Conservation (phyloP, 2,797 vertebrate genomes). For the Fringilla coelebs region DNA sequence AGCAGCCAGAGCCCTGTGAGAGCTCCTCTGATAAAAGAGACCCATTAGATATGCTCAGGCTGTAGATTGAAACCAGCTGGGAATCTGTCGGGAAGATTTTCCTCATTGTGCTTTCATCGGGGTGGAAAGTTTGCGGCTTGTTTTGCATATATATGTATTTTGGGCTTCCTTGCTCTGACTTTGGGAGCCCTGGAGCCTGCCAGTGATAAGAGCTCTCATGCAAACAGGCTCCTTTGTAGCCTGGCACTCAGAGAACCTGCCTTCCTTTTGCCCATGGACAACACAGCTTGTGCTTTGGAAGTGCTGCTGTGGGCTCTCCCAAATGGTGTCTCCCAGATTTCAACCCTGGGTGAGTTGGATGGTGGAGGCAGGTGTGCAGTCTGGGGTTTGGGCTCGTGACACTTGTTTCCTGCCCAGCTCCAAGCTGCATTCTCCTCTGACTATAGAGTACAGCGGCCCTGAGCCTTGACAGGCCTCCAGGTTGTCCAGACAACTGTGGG, state of each 20-base stretch:
- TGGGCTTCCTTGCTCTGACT: neutral
- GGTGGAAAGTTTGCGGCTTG: constrained; percentile 17
- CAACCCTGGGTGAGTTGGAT: neutral
- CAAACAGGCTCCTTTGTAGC: neutral
- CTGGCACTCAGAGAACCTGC: neutral
- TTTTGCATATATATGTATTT: neutral
- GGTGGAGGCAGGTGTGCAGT: neutral
- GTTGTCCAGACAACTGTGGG: neutral
- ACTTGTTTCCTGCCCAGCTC: neutral
- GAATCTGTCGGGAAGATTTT: constrained; percentile 61
- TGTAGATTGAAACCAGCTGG: constrained; percentile 55
- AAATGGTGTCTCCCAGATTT: constrained; percentile 11
- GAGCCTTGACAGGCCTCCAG: neutral
- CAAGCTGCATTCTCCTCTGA: neutral
- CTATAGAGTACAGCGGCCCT: neutral
- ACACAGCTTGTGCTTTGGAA: neutral
- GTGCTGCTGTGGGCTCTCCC: neutral
- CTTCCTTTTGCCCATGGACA: neutral
- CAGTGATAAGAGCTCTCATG: constrained; percentile 16
- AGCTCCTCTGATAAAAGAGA: constrained; percentile 27
- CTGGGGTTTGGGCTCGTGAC: constrained; percentile 10
- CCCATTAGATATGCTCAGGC: constrained; percentile 54
- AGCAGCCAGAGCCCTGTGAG: constrained; percentile 19
- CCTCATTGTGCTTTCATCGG: constrained; percentile 44
- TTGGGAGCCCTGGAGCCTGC: neutral